Base-by-base conservation (phyloP, 1,140 invertebrate genomes). In the Chironomus striatipennis region DNA sequence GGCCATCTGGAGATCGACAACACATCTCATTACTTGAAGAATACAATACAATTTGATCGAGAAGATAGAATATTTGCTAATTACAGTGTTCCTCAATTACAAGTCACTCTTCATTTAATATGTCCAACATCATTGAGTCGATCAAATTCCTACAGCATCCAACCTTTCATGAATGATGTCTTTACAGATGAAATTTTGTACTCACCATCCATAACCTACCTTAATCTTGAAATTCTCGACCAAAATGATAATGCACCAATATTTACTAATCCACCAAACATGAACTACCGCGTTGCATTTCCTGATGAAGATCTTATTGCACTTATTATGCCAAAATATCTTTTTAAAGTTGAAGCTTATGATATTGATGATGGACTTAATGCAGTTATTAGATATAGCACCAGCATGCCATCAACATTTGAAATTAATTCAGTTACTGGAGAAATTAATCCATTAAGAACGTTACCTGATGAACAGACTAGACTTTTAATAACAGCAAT, bases 401-500 rank as follows among this genome's bases (percentile, higher is more conserved):
- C 47, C 12, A 57, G n/a, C n/a, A 57, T 57, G 47, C 47, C 47
- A 57, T 15, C 47, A 57, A 57, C 12, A 73, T 77, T 77, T 57
- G 42, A 20, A 8, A 76, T 77, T 42, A 64, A 77, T 70, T 17
- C 74, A 15, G 70, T 18, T 1, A 76, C 67, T 24, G 76, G 76
- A 12, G 70, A 57, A 20, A 75, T 77, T n/a, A 70, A 73, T 74
- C 75, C 76, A 43, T 70, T 42, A 21, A 17, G 12, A 9, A n/a
- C 72, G 12, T 0, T 20, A 3, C 42, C 74, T 42, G 65, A 73
- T 47, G 73, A 76, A 21, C 24, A 75, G 3, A 47, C 74, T 3
- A 43, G 47, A 20, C 72, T 78, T 24, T 73, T 43, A 15, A 73
- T 78, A 5, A 73, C 74, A 47, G 78, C 78, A 47, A 77, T 43